Conservation (phyloP, 2,797 vertebrate species). For the Pangasius larnaudii region DNA sequence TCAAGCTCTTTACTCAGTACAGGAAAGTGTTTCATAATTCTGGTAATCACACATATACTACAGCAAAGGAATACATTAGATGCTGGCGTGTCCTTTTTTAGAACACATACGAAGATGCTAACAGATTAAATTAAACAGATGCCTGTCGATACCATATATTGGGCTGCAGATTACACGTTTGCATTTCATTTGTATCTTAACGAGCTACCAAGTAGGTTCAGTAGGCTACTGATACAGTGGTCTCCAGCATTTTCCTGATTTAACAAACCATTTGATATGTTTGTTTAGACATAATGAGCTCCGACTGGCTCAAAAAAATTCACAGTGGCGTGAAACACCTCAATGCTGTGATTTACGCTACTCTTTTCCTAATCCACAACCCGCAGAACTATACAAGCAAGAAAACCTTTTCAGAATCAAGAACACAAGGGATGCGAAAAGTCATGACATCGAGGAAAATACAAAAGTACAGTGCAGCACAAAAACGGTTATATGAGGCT, state of each 20-base stretch:
- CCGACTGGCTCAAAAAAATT: too few species aligned
- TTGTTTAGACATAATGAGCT: too few species aligned
- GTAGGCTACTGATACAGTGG: not conserved
- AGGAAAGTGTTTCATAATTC: not conserved
- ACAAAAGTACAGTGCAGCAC: not conserved
- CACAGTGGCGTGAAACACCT: too few species aligned
- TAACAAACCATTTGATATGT: not conserved
- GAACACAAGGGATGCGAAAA: not conserved
- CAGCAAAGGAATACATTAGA: not conserved
- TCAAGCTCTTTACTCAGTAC: not conserved
- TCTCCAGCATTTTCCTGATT: not conserved
- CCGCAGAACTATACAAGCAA: not conserved
- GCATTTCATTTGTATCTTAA: not conserved
- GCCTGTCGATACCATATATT: not conserved
- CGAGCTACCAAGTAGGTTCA: not conserved
- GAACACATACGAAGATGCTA: not conserved
- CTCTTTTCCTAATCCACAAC: not conserved
- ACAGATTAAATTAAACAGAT: not conserved
- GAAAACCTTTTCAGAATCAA: not conserved
- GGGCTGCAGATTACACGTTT: not conserved
- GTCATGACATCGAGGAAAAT: not conserved
- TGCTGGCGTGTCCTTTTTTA: not conserved
- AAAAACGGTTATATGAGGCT: not conserved
- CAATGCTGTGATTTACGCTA: not conserved
- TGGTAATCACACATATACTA: not conserved